Base-by-base conservation (phyloP, 2,888 invertebrate species). In the Drosophila phalerata region DNA sequence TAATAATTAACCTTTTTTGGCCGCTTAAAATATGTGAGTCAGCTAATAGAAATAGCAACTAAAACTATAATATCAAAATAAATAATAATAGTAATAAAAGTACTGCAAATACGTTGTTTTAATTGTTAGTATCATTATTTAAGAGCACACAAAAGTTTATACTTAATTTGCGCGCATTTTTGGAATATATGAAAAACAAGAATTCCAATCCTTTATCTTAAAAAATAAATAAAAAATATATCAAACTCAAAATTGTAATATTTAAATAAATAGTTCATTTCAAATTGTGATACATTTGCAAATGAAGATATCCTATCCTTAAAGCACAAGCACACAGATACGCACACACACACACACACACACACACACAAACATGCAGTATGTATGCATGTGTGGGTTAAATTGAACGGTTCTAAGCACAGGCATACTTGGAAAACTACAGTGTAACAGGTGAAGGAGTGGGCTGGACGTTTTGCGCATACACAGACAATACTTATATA, bases 381-480 rank as follows among this genome's bases (percentile, higher is more conserved):
- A 47, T 40, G 34, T 43, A 32, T 61, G 30, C 56, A 34, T 55
- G 55, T 56, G 55, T 75, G 49, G 37, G 52, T 42, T 51, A 58
- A 55, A 58, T 40, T 56, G 30, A 42, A 72, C 51, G 60, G 56
- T 65, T 58, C 51, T 73, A 73, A 61, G 61, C 73, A 61, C 52
- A 40, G 56, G 40, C 47, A 69, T 15, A 42, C 53, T 57, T 71
- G 32, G 55, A 61, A 53, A 68, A 40, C 53, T 68, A 69, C 73
- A 75, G 86, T 79, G 84, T 84, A 84, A 84, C 84, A 84, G 84
- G 84, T 84, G 84, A 84, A 80, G 86, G 74, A 84, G 77, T 79
- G 84, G 81, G 81, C 69, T 77, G 77, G 68, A 67, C 77, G 75
- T 77, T 79, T 84, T 77, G 80, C 82, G 82, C 85, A 83, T 80